A percentile compares a stretch with the other conserved stretches of the same genome.
These are phyloP conservation scores for Mastomys natalensis DNA, from an alignment of 2,113 vertebrate genomes.

Conservation along the genomic window DNA sequence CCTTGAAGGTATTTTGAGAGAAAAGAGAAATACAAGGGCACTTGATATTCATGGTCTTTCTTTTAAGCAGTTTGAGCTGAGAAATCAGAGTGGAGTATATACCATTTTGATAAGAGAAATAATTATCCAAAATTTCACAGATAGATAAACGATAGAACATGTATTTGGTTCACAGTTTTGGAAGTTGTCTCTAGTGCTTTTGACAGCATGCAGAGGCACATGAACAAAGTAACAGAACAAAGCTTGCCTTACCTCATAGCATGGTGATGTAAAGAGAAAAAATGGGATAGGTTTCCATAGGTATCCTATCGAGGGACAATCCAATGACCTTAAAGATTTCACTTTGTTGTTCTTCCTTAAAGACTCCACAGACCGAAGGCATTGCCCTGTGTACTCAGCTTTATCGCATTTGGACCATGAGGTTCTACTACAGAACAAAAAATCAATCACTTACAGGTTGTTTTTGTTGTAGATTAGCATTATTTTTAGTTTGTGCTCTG, in stretches of 20 bases:
- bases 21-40: not conserved
- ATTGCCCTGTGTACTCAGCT: not conserved
- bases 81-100: not conserved
- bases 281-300: not conserved
- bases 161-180: not conserved
- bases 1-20: conserved; percentile 30
- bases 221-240: not conserved
- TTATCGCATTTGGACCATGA: not conserved
- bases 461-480: not conserved
- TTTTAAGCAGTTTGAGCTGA: not conserved
- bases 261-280: not conserved
- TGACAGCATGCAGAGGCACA: not conserved
- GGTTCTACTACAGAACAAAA: not conserved
- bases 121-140: not conserved
- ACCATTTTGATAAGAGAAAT: not conserved
- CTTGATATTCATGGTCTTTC: not conserved
- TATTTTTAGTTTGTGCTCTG: not conserved
- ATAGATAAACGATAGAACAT: too few relatives aligned
- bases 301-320: not conserved
- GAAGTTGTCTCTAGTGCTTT: not conserved
- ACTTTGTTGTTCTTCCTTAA: not conserved
- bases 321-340: not conserved
- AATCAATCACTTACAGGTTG: not conserved
- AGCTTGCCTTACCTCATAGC: not conserved
- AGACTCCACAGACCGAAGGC: not conserved